Percentiles rank a stretch among this genome's conserved stretches.
phyloP scores from a whole-genome alignment of 2,888 invertebrate genomes.

The Gibbula magus region DNA sequence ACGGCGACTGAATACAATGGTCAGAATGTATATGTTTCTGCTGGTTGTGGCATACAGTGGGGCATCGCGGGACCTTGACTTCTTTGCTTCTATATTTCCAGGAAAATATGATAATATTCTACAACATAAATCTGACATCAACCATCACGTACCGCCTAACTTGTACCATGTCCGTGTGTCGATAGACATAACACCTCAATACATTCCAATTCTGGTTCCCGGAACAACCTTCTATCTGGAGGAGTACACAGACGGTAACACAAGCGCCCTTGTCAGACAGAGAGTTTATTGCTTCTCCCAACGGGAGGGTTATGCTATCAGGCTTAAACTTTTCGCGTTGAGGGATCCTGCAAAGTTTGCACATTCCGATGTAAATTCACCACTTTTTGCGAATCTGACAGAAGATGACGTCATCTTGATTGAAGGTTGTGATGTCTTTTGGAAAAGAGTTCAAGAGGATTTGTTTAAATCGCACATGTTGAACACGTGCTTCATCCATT shows the following conservation, averaged over 20 bases:
- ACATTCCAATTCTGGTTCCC: conserved; percentile 15
- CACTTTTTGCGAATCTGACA: background rate
- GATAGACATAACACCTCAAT: background rate
- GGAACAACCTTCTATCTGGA: conserved; percentile 9
- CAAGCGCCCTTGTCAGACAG: conserved; percentile 10
- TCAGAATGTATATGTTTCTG: background rate
- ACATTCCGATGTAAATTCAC: background rate
- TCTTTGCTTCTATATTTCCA: background rate
- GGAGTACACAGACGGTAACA: conserved; percentile 11
- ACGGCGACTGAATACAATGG: too few species aligned
- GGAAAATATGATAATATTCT: conserved; percentile 23
- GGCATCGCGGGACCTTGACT: background rate
- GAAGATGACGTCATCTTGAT: conserved; percentile 5
- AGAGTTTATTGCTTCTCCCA: conserved; percentile 12
- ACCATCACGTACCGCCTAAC: background rate
- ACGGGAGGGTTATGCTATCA: background rate
- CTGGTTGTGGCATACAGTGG: too few species aligned
- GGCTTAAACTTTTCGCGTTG: background rate
- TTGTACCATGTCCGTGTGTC: conserved; percentile 3
- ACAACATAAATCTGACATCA: conserved; percentile 7
- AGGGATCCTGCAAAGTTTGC: conserved; percentile 1
- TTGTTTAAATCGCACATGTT: conserved; percentile 17
- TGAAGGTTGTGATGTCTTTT: conserved; percentile 30
- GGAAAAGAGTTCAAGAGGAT: background rate
- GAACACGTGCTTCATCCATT: conserved; percentile 12